Evolutionary conservation across 2,888 invertebrate species (phyloP), one percentile per base, ranked within the genome.

Genomic region (Glaucopsyche alexis): DNA sequence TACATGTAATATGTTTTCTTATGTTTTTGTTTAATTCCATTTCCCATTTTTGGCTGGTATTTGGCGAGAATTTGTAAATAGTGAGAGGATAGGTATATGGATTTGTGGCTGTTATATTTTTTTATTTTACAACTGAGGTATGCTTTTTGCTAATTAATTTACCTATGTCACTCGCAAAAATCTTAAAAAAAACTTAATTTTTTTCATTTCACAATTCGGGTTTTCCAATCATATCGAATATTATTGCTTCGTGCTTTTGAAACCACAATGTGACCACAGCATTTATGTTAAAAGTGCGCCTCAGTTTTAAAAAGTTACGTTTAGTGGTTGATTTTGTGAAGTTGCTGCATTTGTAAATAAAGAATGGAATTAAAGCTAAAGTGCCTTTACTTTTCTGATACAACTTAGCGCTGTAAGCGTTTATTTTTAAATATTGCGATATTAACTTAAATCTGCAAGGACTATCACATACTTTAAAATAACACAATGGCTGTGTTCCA

Each of bases 311-410:
- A 55, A 55, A 9, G 11, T 19, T 42, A 29, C 4, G 16, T 52
- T 16, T 55, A 16, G 55, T 16, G 16, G 19, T 55, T 55, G 19
- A 55, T 55, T 55, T 55, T 19, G 55, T 11, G 19, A 55, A 55
- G 55, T 16, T 55, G 55, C 16, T 55, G 55, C 19, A 55, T 55
- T 55, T 55, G 55, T 19, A 55, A 55, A 55, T 55, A 55, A 55
- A 55, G 19, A 71, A 45, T 6, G 38, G 6, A 42, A 42, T 42
- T 42, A 7, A 42, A 40, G 16, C 19, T 55, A 9, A 55, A 69
- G 1, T 52, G 16, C 9, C 19, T 55, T 55, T 19, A 9, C 16
- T 55, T 55, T 11, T 11, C 4, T 29, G 29, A 19, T 19, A 8
- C 55, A 1, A 52, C 8, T 52, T 52, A 29, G 16, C n/a, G 8